A percentile compares a stretch with the other conserved stretches of the same genome.
These are phyloP conservation scores for Carassius carassius DNA, from an alignment of 2,113 vertebrate genomes.

Conservation along the genomic window DNA sequence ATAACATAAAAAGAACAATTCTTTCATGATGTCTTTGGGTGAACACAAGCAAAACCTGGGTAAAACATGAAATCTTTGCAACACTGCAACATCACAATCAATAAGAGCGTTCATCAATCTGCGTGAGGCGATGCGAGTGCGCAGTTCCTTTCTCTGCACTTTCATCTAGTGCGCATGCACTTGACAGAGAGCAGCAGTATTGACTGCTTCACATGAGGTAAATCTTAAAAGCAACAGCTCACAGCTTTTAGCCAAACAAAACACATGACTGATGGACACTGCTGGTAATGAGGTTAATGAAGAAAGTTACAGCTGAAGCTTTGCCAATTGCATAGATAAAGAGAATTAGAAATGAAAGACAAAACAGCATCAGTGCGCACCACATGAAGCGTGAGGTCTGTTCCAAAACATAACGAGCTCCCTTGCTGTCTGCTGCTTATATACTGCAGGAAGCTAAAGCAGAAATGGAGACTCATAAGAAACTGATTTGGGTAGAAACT, in stretches of 20 bases:
- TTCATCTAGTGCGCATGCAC: constrained; percentile 12
- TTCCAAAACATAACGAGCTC: not conserved
- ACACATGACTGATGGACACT: constrained; percentile 14
- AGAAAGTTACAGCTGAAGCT: not conserved
- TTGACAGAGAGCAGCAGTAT: constrained; percentile 30
- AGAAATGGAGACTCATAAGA: not conserved
- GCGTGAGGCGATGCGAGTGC: not conserved
- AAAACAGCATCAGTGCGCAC: not conserved
- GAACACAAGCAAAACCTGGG: not conserved
- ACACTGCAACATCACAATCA: constrained; percentile 32
- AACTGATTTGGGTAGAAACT: not conserved
- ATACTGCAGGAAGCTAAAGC: not conserved
- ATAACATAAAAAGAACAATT: not conserved
- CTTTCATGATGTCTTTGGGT: not conserved
- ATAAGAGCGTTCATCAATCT: constrained; percentile 14
- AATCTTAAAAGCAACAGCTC: not conserved
- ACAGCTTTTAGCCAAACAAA: constrained; percentile 28
- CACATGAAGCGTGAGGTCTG: not conserved
- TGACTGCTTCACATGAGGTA: constrained; percentile 29
- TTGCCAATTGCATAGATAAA: not conserved
- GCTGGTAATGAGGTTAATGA: not conserved
- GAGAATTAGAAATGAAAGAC: not conserved
- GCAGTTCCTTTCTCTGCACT: constrained; percentile 16
- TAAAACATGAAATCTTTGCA: constrained; percentile 22
- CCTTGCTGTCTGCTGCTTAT: not conserved